Conservation (phyloP, 2,113 vertebrate genomes). For the Gallinago jamesoni region DNA sequence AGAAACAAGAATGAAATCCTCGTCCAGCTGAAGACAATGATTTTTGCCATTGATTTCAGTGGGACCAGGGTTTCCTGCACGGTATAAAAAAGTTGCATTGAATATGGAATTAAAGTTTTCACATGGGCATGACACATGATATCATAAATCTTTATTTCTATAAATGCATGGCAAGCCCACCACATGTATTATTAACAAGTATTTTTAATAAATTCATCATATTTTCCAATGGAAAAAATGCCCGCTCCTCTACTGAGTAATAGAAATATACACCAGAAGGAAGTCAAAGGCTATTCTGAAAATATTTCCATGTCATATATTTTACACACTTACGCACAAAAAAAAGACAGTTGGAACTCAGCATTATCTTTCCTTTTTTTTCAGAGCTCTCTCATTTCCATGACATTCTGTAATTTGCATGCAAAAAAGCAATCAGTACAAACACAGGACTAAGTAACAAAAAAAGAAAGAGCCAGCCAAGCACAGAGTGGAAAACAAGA, state of each 20-base stretch:
- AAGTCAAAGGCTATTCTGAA: constrained; percentile 70
- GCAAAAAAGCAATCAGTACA: constrained; percentile 76
- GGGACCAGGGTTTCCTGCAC: not conserved
- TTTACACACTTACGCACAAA: constrained; percentile 67
- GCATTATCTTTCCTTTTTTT: constrained; percentile 59
- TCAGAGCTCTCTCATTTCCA: constrained; percentile 64
- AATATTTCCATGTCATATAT: constrained; percentile 68
- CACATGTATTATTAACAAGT: constrained; percentile 17
- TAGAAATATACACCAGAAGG: constrained; percentile 65
- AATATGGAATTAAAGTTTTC: not conserved
- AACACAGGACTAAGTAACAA: constrained; percentile 67
- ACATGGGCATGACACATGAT: not conserved
- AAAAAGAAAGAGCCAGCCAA: constrained; percentile 73
- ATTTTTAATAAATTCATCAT: constrained; percentile 23
- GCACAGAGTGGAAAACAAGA: constrained; percentile 71
- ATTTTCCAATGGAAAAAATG: constrained; percentile 28
- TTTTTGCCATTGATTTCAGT: constrained; percentile 25
- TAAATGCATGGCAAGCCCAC: constrained; percentile 13
- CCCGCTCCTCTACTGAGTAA: not conserved
- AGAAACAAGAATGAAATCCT: not conserved
- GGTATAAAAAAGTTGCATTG: not conserved
- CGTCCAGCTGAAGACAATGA: not conserved
- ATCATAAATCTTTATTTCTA: constrained; percentile 26
- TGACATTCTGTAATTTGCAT: constrained; percentile 79
- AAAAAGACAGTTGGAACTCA: constrained; percentile 69